Conservation (phyloP, 2,113 vertebrate genomes). For the Triplophysa tibetana region DNA sequence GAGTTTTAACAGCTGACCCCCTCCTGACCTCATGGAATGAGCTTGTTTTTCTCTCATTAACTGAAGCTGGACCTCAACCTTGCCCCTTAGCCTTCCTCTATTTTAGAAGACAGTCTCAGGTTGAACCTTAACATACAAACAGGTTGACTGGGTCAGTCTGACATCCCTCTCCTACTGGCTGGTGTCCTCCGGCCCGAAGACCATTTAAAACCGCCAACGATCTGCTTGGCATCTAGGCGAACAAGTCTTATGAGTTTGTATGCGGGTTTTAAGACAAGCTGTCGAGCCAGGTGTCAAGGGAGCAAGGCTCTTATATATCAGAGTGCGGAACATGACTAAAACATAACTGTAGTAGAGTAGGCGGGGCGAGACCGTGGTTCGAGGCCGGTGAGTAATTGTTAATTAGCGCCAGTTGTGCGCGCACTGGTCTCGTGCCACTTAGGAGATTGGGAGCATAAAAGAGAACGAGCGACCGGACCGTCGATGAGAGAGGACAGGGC, state of each 20-base stretch:
- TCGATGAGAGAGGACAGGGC: too few species aligned
- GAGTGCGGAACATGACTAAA: too few species aligned
- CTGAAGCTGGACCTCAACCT: conserved; percentile 35
- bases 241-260: conserved; percentile 4
- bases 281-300: neutral
- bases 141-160: conserved; percentile 10
- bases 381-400: too few species aligned
- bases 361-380: too few species aligned
- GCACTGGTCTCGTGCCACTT: too few species aligned
- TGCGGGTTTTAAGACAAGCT: conserved; percentile 24
- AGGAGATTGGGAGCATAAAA: too few species aligned
- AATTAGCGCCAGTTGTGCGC: too few species aligned
- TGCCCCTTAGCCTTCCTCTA: conserved; percentile 19
- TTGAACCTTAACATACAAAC: conserved; percentile 43
- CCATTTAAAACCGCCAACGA: neutral
- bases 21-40: conserved; percentile 43
- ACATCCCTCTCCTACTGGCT: conserved; percentile 14
- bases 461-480: too few species aligned
- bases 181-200: neutral
- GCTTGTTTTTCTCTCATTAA: conserved; percentile 39
- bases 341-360: too few species aligned
- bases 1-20: conserved; percentile 32
- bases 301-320: conserved; percentile 14
- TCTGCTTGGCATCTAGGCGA: conserved; percentile 11
- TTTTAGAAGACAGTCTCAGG: conserved; percentile 37